Evolutionary conservation across 1,140 invertebrate genomes (phyloP).

Genomic region (Olivierus martensii): DNA sequence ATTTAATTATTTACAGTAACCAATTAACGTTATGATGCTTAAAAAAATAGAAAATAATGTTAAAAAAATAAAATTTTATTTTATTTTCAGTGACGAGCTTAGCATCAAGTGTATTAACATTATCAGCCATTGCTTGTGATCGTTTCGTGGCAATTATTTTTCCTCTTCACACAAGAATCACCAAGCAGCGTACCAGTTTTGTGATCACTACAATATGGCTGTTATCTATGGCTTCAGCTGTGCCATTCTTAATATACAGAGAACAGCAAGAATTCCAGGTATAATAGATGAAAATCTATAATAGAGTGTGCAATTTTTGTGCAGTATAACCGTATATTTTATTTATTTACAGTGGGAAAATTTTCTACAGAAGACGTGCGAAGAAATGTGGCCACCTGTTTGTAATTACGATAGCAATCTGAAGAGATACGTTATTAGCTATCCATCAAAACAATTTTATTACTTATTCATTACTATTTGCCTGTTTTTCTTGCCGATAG

Average conservation of each 20-base stretch:
- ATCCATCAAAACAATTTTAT: constrained; percentile 26
- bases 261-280: constrained; percentile 24
- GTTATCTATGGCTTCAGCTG: constrained; percentile 26
- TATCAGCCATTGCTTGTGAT: constrained; percentile 36
- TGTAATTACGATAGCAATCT: constrained; percentile 12
- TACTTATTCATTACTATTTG: constrained; percentile 33
- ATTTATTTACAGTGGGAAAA: constrained; percentile 19
- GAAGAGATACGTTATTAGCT: constrained; percentile 16
- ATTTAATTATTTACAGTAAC: too few species aligned
- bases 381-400: constrained; percentile 21
- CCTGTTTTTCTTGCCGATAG: constrained; percentile 37
- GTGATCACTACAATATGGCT: constrained; percentile 32
- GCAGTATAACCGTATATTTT: neutral
- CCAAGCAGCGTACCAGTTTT: constrained; percentile 28
- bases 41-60: too few species aligned
- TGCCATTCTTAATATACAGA: constrained; percentile 27
- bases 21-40: too few species aligned
- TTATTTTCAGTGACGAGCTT: constrained; percentile 31
- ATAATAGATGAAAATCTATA: constrained; percentile 18
- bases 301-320: neutral
- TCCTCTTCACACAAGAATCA: constrained; percentile 32
- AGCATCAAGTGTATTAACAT: constrained; percentile 34
- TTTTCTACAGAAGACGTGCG: constrained; percentile 15
- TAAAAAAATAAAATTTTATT: too few species aligned
- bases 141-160: constrained; percentile 37